These are phyloP conservation scores for Pollenia angustigena DNA, from an alignment of 2,888 invertebrate genomes.

Conservation along the genomic window DNA sequence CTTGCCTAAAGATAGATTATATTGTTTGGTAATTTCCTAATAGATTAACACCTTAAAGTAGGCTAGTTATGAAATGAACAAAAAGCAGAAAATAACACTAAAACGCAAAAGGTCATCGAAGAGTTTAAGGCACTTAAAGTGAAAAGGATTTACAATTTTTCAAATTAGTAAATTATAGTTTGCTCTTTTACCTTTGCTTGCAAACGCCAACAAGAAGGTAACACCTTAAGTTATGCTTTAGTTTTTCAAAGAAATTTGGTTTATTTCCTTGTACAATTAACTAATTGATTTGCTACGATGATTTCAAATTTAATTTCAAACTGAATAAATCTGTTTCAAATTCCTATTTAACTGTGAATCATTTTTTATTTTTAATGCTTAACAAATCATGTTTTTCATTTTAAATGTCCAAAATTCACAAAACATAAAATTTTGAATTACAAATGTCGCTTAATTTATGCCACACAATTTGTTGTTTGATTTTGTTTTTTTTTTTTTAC, in stretches of 20 bases:
- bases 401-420: not conserved
- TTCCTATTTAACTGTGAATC: too few relatives aligned
- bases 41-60: slow-evolving; percentile 14
- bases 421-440: not conserved
- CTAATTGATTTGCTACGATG: too few relatives aligned
- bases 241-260: too few relatives aligned
- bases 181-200: too few relatives aligned
- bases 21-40: slow-evolving; percentile 5
- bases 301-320: too few relatives aligned
- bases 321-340: too few relatives aligned
- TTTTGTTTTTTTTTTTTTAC: not conserved
- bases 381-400: not conserved
- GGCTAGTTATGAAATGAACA: not conserved
- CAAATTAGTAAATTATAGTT: too few relatives aligned
- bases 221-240: too few relatives aligned
- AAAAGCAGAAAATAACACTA: not conserved
- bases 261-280: too few relatives aligned
- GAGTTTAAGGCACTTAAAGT: not conserved
- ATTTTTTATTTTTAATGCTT: slow-evolving; percentile 3
- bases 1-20: slow-evolving; percentile 4
- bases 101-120: not conserved
- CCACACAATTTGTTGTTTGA: slow-evolving; percentile 20
- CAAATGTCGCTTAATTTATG: slow-evolving; percentile 45
- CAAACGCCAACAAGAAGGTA: too few relatives aligned
- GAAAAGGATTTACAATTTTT: too few relatives aligned